phyloP scores from a whole-genome alignment of 2,113 vertebrate genomes.

The Prionailurus viverrinus region DNA sequence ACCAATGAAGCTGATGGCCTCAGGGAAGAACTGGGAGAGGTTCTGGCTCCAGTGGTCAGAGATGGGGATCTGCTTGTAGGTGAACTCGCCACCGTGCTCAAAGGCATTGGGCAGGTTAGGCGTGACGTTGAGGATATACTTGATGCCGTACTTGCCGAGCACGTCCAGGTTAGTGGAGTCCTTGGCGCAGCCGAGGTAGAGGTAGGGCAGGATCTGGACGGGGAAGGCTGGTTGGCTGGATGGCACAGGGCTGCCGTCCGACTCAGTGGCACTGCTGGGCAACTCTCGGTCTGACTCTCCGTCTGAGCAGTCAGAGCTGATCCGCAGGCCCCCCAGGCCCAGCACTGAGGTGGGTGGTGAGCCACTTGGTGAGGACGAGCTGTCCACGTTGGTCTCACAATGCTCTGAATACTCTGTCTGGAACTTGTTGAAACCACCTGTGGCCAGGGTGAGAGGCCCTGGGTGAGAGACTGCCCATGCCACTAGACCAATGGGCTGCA shows the following conservation, averaged over 20 bases:
- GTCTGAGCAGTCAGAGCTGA: slow-evolving; percentile 97
- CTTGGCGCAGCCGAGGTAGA: slow-evolving; percentile 99
- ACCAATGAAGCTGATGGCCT: slow-evolving; percentile 99
- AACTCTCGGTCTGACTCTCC: slow-evolving; percentile 96
- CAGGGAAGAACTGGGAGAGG: slow-evolving; percentile 99
- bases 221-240: slow-evolving; percentile 98
- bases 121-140: slow-evolving; percentile 99
- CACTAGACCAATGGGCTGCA: neutral
- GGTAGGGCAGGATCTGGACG: slow-evolving; percentile 98
- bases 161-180: slow-evolving; percentile 98
- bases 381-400: slow-evolving; percentile 97
- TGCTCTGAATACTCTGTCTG: slow-evolving; percentile 97
- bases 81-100: slow-evolving; percentile 97
- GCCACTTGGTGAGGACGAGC: slow-evolving; percentile 92
- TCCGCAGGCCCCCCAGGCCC: slow-evolving; percentile 95
- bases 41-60: slow-evolving; percentile 99
- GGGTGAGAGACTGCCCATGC: neutral
- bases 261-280: slow-evolving; percentile 97
- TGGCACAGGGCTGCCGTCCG: slow-evolving; percentile 95
- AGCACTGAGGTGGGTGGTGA: slow-evolving; percentile 95
- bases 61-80: slow-evolving; percentile 99
- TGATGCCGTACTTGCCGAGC: slow-evolving; percentile 98
- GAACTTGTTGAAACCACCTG: slow-evolving; percentile 99
- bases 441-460: slow-evolving; percentile 28
- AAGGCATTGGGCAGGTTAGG: slow-evolving; percentile 99